Conservation (phyloP, 2,888 invertebrate genomes). For the Endomychus coccineus region DNA sequence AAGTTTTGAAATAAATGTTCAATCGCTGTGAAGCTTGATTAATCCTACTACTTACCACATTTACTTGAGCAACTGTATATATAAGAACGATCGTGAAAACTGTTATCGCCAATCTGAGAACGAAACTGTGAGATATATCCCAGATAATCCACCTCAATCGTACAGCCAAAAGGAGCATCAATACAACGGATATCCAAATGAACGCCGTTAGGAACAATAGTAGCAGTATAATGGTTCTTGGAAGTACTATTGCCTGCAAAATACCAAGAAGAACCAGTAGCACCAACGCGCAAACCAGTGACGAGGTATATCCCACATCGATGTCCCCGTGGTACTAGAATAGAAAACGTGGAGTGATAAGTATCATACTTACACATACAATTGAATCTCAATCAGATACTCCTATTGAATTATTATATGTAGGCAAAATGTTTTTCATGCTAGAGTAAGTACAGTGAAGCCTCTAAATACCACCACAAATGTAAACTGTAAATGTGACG, state of each 20-base stretch:
- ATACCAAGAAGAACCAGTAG: conserved; percentile 69
- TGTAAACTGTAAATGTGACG: too few species aligned
- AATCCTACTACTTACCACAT: conserved; percentile 65
- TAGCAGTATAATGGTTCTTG: conserved; percentile 75
- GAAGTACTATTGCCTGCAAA: conserved; percentile 72
- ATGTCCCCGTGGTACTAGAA: conserved; percentile 77
- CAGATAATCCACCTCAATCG: conserved; percentile 76
- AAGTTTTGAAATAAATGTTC: not conserved
- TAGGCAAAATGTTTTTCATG: too few species aligned
- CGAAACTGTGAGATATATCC: conserved; percentile 78
- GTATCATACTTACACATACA: too few species aligned
- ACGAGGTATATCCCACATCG: conserved; percentile 79
- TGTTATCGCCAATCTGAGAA: conserved; percentile 75
- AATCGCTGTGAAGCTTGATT: too few species aligned
- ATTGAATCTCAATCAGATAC: too few species aligned
- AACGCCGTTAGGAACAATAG: conserved; percentile 83
- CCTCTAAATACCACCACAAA: too few species aligned
- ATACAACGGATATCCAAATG: conserved; percentile 81
- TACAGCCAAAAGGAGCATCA: conserved; percentile 77
- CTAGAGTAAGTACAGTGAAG: too few species aligned
- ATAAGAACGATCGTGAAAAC: conserved; percentile 80
- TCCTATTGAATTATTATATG: too few species aligned
- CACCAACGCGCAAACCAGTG: conserved; percentile 68
- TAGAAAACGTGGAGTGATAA: too few species aligned
- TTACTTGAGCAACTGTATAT: conserved; percentile 85